These are phyloP conservation scores for Galagoides demidoff DNA, from an alignment of 2,797 vertebrate genomes.

Conservation along the genomic window DNA sequence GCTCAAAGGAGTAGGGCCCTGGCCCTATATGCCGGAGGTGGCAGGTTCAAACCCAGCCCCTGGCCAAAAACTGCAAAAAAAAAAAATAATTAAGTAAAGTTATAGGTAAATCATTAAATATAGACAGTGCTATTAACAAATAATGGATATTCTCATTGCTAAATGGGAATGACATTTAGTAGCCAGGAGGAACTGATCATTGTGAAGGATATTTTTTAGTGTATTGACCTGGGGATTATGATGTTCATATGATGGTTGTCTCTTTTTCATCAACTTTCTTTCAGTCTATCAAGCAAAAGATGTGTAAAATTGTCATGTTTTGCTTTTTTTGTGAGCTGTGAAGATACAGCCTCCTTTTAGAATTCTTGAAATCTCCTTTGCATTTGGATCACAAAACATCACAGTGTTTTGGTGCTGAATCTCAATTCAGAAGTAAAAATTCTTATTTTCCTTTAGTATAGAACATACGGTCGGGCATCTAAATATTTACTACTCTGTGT, in stretches of 20 bases:
- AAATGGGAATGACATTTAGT: neutral
- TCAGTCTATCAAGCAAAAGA: constrained; percentile 12
- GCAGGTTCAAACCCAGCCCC: too few species aligned
- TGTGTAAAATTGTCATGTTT: neutral
- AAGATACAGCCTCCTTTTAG: neutral
- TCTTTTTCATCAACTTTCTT: neutral
- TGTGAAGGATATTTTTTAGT: constrained; percentile 10
- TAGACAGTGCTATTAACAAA: neutral
- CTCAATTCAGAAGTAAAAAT: neutral
- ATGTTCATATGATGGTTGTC: neutral
- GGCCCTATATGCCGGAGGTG: too few species aligned
- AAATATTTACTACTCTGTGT: neutral
- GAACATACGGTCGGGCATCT: neutral
- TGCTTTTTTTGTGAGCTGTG: neutral
- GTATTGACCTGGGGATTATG: neutral
- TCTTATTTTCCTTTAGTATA: neutral
- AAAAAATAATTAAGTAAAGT: neutral
- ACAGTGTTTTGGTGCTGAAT: neutral
- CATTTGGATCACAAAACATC: neutral
- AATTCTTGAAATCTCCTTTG: neutral
- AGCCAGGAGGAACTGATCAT: neutral
- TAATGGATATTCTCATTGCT: neutral
- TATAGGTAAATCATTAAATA: neutral
- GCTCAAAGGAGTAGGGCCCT: too few species aligned
- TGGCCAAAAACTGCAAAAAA: too few species aligned